Base-by-base conservation (phyloP, 2,113 vertebrate genomes). In the Chloropsis hardwickii region DNA sequence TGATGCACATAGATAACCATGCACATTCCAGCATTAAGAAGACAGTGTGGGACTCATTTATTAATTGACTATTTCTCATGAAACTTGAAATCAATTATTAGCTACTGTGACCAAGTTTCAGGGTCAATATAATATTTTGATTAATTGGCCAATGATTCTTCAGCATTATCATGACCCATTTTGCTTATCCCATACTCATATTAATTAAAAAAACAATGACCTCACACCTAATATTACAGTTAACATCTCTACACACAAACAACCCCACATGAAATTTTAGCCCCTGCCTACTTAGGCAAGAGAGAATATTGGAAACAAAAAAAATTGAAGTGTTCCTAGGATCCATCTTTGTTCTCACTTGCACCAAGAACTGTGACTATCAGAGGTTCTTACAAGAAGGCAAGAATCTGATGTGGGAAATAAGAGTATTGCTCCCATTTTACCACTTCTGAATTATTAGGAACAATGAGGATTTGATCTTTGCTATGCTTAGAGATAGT, bases 71-170 rank as follows among this genome's bases (percentile, higher is more conserved):
- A 27, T 51, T 87, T 50, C 28, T 57, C 20, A 56, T 28, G 17
- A 88, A 92, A 62, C 51, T 37, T 62, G 64, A 45, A 76, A 39
- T 45, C 0, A 0, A 20, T 76, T 80, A 40, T 29, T 28, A 90
- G 29, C 15, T 24, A 54, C 9, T 14, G 20, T n/a, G 20, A 79
- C 20, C 35, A 53, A 58, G 18, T 69, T 73, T 76, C 42, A 74
- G 19, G 12, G n/a, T n/a, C 47, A 93, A 51, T 13, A 47, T 9
- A 37, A 42, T 14, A 37, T 9, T 3, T 0, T 27, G 14, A 69
- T 53, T 45, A 64, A 44, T 19, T 2, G 0, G 8, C 7, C 5
- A 3, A 18, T 15, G 5, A 37, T 31, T 53, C 31, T 57, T 58
- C 40, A 87, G 40, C 21, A n/a, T 28, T n/a, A 56, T 47, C 20